Conservation (phyloP, 1,140 invertebrate species). For the Macrocentrus cingulum region DNA sequence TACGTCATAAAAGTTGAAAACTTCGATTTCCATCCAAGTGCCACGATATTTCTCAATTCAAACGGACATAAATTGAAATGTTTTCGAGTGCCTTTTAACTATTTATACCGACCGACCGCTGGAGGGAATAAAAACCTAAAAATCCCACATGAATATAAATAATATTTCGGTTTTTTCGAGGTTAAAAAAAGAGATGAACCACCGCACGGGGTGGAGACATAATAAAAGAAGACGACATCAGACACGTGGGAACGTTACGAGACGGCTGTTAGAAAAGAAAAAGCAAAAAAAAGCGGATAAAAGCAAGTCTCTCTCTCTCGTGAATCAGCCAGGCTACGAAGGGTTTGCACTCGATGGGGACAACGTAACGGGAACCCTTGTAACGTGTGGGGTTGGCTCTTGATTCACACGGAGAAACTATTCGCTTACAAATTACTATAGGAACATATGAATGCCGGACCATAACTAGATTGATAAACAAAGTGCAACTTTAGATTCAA, state of each 20-base stretch:
- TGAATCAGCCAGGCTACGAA: conserved; percentile 24
- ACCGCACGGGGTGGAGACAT: no score
- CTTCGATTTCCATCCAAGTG: conserved; percentile 15
- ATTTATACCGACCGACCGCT: no score
- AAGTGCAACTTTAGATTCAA: no score
- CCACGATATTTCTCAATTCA: background rate
- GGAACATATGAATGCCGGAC: background rate
- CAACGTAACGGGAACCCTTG: conserved; percentile 25
- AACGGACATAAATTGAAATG: conserved; percentile 10
- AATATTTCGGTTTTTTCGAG: background rate
- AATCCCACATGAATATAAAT: no score
- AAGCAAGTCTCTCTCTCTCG: conserved; percentile 17
- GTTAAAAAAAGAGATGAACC: no score
- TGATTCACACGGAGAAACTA: conserved; percentile 7
- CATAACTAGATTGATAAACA: no score
- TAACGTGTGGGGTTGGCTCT: background rate
- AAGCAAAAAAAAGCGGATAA: conserved; percentile 14
- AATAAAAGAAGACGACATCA: no score
- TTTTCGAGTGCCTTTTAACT: no score
- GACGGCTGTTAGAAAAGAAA: conserved; percentile 4
- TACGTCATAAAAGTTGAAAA: conserved; percentile 22
- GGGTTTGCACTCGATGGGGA: conserved; percentile 25
- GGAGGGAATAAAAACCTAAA: no score
- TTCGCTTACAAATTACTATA: background rate
- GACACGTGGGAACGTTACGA: conserved; percentile 15